Base-by-base conservation (phyloP, 2,113 vertebrate genomes). In the Hylia prasina region DNA sequence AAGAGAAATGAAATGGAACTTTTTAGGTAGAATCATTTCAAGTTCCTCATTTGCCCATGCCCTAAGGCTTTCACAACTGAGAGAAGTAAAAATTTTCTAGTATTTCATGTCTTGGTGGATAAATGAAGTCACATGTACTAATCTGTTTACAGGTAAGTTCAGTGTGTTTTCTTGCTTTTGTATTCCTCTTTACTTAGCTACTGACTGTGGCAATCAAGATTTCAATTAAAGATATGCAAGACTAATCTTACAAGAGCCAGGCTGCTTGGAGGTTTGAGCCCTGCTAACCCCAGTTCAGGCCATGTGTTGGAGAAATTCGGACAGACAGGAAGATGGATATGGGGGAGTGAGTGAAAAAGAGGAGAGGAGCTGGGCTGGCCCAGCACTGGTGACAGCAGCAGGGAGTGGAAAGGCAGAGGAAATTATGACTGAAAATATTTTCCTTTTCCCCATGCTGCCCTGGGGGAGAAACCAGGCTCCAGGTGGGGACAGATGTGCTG, bases 401-500 rank as follows among this genome's bases (percentile, higher is more conserved):
- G 2, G 30, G 22, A 68, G 11, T 0, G 2, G 24, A 68, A 92
- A 86, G 24, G 37, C 21, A 79, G 33, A 56, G 24, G 28, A 82
- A 58, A 60, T 25, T 2, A 22, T 23, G 33, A n/a, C 14, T 69
- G 40, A 63, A 70, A 71, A 35, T 4, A 16, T 10, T 18, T 35
- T 57, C 3, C n/a, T 79, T 79, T 80, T 51, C 33, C 30, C 13
- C 16, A 8, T 13, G 19, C 1, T 4, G 31, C 3, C 2, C 39
- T 24, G 16, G 9, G 23, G 64, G 7, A 91, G 31, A 82, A 58
- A 16, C 10, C 39, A 54, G 15, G 33, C 13, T 73, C 30, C 58
- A 58, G 13, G 0, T 2, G 3, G 23, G 11, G 28, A 40, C 4
- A 75, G 24, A 22, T 0, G 2, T 7, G 6, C 30, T 2, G 1